Percentiles rank a stretch among this genome's conserved stretches.
These are phyloP conservation scores for Hyles lineata DNA, from an alignment of 2,888 invertebrate genomes.

Conservation along the genomic window DNA sequence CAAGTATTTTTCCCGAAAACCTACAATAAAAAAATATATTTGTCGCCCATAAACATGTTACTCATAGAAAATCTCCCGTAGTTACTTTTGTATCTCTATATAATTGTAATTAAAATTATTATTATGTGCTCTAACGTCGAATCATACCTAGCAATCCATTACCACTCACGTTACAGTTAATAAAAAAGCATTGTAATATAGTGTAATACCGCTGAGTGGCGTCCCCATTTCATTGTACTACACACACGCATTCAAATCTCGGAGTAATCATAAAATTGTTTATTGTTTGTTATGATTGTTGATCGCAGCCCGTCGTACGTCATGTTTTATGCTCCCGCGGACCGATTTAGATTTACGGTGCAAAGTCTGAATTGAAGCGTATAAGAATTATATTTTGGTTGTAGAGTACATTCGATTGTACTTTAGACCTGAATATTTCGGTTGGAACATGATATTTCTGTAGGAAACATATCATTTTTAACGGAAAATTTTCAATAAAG, in stretches of 20 bases:
- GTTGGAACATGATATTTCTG: too few species aligned
- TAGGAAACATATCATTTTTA: too few species aligned
- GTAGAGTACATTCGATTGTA: neutral
- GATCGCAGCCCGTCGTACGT: neutral
- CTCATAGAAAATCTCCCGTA: too few species aligned
- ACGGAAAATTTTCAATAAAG: too few species aligned
- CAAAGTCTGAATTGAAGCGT: neutral
- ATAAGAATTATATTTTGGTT: neutral
- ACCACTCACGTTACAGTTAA: neutral
- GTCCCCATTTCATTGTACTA: neutral
- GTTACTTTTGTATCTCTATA: too few species aligned
- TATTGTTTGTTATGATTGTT: constrained; percentile 21
- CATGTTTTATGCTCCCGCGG: neutral
- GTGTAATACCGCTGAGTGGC: neutral
- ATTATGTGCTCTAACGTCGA: too few species aligned
- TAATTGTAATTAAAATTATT: too few species aligned
- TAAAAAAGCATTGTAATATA: neutral
- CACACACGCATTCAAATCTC: constrained; percentile 1
- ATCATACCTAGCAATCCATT: too few species aligned
- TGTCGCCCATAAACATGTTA: too few species aligned
- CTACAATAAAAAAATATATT: too few species aligned
- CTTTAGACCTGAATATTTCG: neutral
- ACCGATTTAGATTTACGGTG: constrained; percentile 6
- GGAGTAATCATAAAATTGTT: constrained; percentile 13
- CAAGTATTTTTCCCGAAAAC: too few species aligned